phyloP scores from a whole-genome alignment of 1,140 invertebrate species.

The Drosophila teissieri region DNA sequence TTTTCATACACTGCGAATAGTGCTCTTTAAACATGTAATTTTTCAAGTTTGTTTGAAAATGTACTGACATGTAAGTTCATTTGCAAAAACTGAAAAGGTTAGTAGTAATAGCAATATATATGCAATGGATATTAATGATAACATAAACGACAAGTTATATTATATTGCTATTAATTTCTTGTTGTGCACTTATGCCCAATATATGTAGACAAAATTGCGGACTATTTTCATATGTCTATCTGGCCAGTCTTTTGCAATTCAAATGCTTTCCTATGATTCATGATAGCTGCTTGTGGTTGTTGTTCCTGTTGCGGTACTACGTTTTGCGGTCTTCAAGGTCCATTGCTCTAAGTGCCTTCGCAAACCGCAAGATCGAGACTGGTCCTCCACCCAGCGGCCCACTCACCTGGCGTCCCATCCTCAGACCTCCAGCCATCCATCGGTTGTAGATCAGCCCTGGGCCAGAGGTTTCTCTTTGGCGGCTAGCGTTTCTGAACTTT shows the following conservation, averaged over 20 bases:
- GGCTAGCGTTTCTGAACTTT: constrained; percentile 61
- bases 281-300: constrained; percentile 27
- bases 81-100: too few species aligned
- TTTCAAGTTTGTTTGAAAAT: not conserved
- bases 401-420: constrained; percentile 25
- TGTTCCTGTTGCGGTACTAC: constrained; percentile 25
- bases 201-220: constrained; percentile 37
- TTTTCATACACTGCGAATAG: constrained; percentile 5
- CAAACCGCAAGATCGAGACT: constrained; percentile 50
- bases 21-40: too few species aligned
- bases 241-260: constrained; percentile 72
- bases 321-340: constrained; percentile 58
- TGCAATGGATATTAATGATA: too few species aligned
- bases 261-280: constrained; percentile 67
- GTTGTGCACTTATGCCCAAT: constrained; percentile 2
- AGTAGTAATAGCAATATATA: too few species aligned
- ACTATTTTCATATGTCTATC: constrained; percentile 53
- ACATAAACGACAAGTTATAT: too few species aligned
- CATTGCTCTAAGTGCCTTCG: constrained; percentile 53
- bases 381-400: constrained; percentile 27
- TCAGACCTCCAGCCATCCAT: constrained; percentile 18
- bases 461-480: constrained; percentile 65
- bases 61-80: not conserved
- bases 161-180: not conserved
- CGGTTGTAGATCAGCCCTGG: constrained; percentile 61